Conservation (phyloP, 2,113 vertebrate species). For the Callospermophilus lateralis region DNA sequence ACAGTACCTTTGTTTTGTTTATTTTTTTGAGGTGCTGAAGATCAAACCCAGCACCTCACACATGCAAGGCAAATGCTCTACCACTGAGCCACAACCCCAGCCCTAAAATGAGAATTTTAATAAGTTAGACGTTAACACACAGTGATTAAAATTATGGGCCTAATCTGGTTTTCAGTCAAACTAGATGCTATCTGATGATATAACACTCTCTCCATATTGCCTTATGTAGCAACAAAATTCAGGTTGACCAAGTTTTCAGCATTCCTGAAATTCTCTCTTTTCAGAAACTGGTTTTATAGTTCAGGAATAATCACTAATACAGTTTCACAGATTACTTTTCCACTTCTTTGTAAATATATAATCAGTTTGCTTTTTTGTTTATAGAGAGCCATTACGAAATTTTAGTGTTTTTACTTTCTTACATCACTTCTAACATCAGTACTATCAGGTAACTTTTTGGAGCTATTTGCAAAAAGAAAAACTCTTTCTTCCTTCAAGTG, state of each 20-base stretch:
- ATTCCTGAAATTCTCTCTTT: background rate
- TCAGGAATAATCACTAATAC: background rate
- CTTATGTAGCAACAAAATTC: background rate
- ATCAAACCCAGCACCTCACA: no score
- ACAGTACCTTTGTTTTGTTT: no score
- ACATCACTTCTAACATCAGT: background rate
- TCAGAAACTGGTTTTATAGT: background rate
- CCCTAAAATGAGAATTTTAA: background rate
- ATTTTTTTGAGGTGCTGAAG: no score
- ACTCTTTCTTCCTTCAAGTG: no score
- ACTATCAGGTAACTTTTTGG: no score
- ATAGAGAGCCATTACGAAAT: background rate
- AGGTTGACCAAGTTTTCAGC: background rate
- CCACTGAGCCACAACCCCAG: no score
- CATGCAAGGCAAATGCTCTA: no score
- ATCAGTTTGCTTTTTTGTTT: background rate
- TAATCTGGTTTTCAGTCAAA: background rate
- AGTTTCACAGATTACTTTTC: background rate
- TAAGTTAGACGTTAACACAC: background rate
- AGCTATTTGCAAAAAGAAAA: no score
- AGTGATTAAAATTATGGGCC: background rate
- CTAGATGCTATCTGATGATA: background rate
- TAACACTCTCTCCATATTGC: background rate
- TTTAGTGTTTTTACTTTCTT: slow-evolving; percentile 33
- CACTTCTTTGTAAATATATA: slow-evolving; percentile 5